A percentile compares a stretch with the other conserved stretches of the same genome.
These are phyloP conservation scores for Ypsolopha sequella DNA, from an alignment of 2,888 invertebrate genomes.

Conservation along the genomic window DNA sequence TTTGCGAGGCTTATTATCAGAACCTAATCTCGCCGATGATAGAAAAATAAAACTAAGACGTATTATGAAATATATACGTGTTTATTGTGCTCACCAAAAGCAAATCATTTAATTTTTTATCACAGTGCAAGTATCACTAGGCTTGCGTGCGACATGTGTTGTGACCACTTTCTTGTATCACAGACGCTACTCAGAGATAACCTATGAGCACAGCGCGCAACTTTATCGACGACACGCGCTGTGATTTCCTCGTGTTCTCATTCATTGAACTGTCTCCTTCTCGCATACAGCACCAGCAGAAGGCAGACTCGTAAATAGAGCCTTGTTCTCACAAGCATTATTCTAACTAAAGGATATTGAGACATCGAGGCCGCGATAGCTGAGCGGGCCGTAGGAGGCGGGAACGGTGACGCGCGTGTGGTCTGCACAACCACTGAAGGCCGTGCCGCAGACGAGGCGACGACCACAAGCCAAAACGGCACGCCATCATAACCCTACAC, in stretches of 20 bases:
- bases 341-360: conserved; percentile 59
- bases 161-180: conserved; percentile 65
- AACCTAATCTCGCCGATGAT: conserved; percentile 25
- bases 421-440: conserved; percentile 46
- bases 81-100: conserved; percentile 46
- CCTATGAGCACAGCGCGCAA: conserved; percentile 60
- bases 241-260: conserved; percentile 59
- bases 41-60: conserved; percentile 35
- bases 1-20: too few relatives aligned
- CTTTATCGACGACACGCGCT: conserved; percentile 57
- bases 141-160: conserved; percentile 57
- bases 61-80: conserved; percentile 15
- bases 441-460: conserved; percentile 34
- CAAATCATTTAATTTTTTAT: conserved; percentile 43
- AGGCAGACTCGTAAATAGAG: conserved; percentile 75
- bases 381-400: conserved; percentile 63
- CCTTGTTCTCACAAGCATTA: conserved; percentile 71
- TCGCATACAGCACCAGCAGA: conserved; percentile 87
- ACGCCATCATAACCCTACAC: not conserved
- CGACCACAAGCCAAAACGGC: not conserved
- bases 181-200: conserved; percentile 60
- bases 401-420: conserved; percentile 48
- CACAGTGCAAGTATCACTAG: conserved; percentile 60
- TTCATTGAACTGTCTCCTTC: conserved; percentile 79
- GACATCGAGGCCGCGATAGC: conserved; percentile 59